A percentile compares a stretch with the other conserved stretches of the same genome.
phyloP scores from a whole-genome alignment of 2,797 vertebrate species.

The Dallia pectoralis region DNA sequence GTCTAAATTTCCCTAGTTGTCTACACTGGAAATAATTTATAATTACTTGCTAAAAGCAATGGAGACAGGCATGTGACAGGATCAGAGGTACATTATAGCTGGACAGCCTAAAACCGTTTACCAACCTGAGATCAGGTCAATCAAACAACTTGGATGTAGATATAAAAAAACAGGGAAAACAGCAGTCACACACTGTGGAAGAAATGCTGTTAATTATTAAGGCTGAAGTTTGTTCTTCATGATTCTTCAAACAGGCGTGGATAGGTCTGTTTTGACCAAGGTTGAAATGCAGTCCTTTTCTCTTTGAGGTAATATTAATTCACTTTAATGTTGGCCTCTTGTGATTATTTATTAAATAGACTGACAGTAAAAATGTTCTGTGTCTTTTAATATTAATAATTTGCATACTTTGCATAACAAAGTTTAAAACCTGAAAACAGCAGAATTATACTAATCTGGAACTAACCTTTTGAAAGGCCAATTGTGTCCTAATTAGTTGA shows the following conservation, averaged over 20 bases:
- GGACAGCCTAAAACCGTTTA: neutral
- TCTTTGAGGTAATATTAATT: neutral
- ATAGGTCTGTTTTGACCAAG: neutral
- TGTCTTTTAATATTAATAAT: neutral
- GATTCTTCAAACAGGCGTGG: neutral
- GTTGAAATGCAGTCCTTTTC: neutral
- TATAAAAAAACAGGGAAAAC: neutral
- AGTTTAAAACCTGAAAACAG: neutral
- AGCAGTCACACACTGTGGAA: neutral
- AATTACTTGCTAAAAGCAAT: neutral
- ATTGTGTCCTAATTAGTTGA: neutral
- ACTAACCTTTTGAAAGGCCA: neutral
- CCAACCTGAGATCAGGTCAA: neutral
- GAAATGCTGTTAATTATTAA: neutral
- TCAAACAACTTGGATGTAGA: neutral
- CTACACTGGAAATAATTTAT: neutral
- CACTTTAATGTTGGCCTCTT: conserved; percentile 1
- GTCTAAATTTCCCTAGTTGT: neutral
- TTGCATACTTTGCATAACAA: neutral
- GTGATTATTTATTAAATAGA: conserved; percentile 18
- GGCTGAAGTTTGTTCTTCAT: neutral
- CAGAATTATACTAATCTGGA: neutral
- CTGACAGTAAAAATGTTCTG: neutral
- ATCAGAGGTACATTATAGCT: neutral
- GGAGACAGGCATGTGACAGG: neutral